These are phyloP conservation scores for Dromius quadrimaculatus DNA, from an alignment of 2,888 invertebrate genomes.

Conservation along the genomic window DNA sequence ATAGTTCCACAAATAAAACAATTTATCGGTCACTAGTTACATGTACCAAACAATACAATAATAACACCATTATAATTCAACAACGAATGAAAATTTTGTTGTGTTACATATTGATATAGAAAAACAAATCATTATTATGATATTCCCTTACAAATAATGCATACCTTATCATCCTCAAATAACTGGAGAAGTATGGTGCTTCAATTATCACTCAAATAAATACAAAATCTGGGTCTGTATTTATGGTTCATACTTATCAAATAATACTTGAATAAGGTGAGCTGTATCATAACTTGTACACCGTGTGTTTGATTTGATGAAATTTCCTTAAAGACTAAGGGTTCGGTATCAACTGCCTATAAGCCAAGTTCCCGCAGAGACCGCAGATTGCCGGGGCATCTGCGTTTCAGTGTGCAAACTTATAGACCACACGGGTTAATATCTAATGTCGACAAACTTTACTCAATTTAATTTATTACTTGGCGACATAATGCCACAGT, in stretches of 20 bases:
- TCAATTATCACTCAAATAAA: too few species aligned
- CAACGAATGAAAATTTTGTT: too few species aligned
- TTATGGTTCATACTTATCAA: too few species aligned
- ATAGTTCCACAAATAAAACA: background rate
- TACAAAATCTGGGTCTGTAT: too few species aligned
- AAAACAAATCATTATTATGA: too few species aligned
- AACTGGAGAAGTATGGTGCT: too few species aligned
- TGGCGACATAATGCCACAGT: conserved; percentile 32
- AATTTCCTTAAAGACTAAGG: conserved; percentile 4
- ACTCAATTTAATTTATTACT: conserved; percentile 47
- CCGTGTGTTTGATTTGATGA: conserved; percentile 27
- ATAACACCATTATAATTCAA: conserved; percentile 5
- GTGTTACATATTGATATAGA: too few species aligned
- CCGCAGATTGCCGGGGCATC: conserved; percentile 48
- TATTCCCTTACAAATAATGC: too few species aligned
- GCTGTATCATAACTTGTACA: conserved; percentile 14
- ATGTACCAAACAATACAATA: background rate
- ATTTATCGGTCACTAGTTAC: background rate
- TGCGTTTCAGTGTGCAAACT: conserved; percentile 44
- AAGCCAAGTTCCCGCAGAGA: conserved; percentile 19
- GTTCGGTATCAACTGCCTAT: background rate
- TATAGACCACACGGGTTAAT: conserved; percentile 31
- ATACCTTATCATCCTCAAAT: too few species aligned
- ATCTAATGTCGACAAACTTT: conserved; percentile 43
- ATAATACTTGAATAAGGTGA: too few species aligned